Conservation (phyloP, 2,797 vertebrate genomes). For the Anguilla megastoma region DNA sequence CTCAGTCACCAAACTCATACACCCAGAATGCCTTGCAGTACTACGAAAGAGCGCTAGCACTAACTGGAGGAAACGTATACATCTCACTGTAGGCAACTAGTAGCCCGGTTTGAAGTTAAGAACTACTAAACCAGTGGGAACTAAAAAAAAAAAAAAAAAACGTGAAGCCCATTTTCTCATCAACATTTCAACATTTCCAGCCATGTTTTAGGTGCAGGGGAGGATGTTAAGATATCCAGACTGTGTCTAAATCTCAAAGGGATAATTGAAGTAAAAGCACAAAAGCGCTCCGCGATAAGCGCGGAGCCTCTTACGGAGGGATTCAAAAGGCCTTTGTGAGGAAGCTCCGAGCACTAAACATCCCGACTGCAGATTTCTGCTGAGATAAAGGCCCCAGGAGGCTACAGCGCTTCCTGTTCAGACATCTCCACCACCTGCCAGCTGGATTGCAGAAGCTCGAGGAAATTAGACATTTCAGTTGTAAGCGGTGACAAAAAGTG, state of each 20-base stretch:
- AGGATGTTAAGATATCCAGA: neutral
- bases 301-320: neutral
- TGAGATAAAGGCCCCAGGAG: conserved; percentile 6
- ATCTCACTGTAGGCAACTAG: neutral
- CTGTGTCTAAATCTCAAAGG: neutral
- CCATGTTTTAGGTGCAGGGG: neutral
- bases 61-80: neutral
- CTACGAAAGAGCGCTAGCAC: neutral
- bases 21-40: neutral
- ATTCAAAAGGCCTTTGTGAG: neutral
- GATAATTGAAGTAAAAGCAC: neutral
- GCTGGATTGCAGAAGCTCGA: neutral
- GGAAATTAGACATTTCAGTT: conserved; percentile 15
- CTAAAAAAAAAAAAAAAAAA: neutral
- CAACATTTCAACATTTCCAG: neutral
- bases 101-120: neutral
- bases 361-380: neutral
- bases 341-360: neutral
- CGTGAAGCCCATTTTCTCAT: neutral
- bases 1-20: neutral
- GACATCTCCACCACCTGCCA: neutral
- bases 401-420: neutral
- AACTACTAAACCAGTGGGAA: neutral
- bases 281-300: neutral
- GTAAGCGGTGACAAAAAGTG: conserved; percentile 13